Percentiles rank a stretch among this genome's conserved stretches.
Conservation (phyloP, 2,797 vertebrate genomes). For the Oryzias sinensis region DNA sequence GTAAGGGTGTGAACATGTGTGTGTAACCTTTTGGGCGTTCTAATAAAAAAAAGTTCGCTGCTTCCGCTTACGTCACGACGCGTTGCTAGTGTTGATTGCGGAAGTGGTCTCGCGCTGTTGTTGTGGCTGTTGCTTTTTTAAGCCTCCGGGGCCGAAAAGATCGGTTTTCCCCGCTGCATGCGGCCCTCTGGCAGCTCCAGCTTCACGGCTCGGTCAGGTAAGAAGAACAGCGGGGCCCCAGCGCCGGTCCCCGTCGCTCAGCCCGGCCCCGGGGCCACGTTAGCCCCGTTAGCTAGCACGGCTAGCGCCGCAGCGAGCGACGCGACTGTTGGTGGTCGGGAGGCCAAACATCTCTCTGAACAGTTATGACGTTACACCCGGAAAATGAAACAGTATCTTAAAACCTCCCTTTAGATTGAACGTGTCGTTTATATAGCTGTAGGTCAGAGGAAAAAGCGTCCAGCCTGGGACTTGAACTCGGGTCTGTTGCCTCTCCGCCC, state of each 20-base stretch:
- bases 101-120: slow-evolving; percentile 51
- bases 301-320: slow-evolving; percentile 35
- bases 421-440: too few species aligned
- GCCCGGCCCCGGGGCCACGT: slow-evolving; percentile 13
- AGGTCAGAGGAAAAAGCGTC: too few species aligned
- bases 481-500: too few species aligned
- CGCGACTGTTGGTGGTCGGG: too few species aligned
- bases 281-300: slow-evolving; percentile 40
- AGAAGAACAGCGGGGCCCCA: not conserved
- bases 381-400: too few species aligned
- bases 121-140: slow-evolving; percentile 22
- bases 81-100: slow-evolving; percentile 53
- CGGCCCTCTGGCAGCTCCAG: slow-evolving; percentile 8
- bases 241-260: not conserved
- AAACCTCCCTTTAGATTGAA: too few species aligned
- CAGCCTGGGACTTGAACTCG: too few species aligned
- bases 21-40: not conserved
- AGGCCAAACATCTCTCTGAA: too few species aligned
- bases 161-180: slow-evolving; percentile 16
- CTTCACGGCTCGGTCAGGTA: slow-evolving; percentile 46
- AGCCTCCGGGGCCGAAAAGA: not conserved
- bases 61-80: slow-evolving; percentile 5
- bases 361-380: too few species aligned
- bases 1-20: too few species aligned
- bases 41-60: too few species aligned